These are phyloP conservation scores for Setophaga petechia DNA, from an alignment of 2,113 vertebrate genomes.

Conservation along the genomic window DNA sequence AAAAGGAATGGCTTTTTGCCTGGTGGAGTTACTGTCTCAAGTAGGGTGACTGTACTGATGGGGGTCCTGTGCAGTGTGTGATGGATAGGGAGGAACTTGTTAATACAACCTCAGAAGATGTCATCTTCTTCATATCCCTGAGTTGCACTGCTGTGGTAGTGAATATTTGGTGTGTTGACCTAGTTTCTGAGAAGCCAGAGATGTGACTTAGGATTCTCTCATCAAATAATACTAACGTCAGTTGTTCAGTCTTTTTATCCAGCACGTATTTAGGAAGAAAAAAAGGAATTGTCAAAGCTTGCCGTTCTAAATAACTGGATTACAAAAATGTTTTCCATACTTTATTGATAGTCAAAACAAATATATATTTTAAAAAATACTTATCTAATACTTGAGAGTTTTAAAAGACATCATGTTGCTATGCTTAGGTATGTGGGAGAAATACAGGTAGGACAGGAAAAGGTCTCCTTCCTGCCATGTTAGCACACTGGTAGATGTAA, in stretches of 20 bases:
- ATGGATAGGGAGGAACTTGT: not conserved
- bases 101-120: not conserved
- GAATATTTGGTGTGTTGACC: not conserved
- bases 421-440: not conserved
- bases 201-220: not conserved
- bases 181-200: slow-evolving; percentile 9
- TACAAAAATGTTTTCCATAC: not conserved
- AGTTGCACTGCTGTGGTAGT: not conserved
- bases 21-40: not conserved
- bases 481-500: not conserved
- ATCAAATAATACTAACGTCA: not conserved
- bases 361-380: accelerated
- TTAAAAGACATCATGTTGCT: not conserved
- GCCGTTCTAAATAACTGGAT: not conserved
- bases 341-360: not conserved
- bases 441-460: not conserved
- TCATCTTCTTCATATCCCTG: not conserved
- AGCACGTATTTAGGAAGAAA: not conserved
- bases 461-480: not conserved
- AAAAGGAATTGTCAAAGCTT: not conserved
- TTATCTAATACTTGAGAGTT: not conserved
- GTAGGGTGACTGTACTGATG: too few relatives aligned
- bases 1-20: not conserved
- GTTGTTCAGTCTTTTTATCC: not conserved
- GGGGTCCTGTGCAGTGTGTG: not conserved